A percentile compares a stretch with the other conserved stretches of the same genome.
Evolutionary conservation across 2,113 vertebrate species (phyloP).

Genomic region (Pholis gunnellus): DNA sequence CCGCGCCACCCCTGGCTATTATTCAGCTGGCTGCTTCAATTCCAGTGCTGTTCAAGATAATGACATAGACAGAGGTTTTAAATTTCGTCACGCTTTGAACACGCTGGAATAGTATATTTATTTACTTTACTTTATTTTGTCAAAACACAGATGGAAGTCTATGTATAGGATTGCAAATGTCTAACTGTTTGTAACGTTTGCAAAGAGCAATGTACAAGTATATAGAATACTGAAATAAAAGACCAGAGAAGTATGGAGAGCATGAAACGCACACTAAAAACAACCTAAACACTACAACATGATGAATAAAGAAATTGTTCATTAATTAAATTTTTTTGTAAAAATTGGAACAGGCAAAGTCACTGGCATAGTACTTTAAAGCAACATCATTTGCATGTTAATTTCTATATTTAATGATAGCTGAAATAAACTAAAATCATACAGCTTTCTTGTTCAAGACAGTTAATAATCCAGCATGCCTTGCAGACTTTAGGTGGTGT

Average conservation of each 20-base stretch:
- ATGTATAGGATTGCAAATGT: background rate
- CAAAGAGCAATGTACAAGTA: background rate
- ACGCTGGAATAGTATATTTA: background rate
- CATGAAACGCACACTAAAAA: background rate
- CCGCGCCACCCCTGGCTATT: no score
- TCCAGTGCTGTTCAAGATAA: background rate
- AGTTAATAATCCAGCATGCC: conserved; percentile 6
- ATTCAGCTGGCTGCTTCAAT: background rate
- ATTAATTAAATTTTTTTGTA: background rate
- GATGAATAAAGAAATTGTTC: background rate
- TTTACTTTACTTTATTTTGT: background rate
- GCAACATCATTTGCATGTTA: background rate
- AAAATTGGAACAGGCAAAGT: background rate
- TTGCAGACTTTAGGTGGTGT: conserved; percentile 4
- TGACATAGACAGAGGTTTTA: no score
- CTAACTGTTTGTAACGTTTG: background rate
- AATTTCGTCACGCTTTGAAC: background rate
- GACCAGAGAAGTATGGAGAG: background rate
- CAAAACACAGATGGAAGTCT: background rate
- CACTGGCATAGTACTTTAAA: background rate
- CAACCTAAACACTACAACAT: background rate
- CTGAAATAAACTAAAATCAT: background rate
- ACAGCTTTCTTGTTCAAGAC: background rate
- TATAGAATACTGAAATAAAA: no score
- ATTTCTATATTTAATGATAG: background rate